phyloP scores from a whole-genome alignment of 2,113 vertebrate species.

The Hylia prasina region DNA sequence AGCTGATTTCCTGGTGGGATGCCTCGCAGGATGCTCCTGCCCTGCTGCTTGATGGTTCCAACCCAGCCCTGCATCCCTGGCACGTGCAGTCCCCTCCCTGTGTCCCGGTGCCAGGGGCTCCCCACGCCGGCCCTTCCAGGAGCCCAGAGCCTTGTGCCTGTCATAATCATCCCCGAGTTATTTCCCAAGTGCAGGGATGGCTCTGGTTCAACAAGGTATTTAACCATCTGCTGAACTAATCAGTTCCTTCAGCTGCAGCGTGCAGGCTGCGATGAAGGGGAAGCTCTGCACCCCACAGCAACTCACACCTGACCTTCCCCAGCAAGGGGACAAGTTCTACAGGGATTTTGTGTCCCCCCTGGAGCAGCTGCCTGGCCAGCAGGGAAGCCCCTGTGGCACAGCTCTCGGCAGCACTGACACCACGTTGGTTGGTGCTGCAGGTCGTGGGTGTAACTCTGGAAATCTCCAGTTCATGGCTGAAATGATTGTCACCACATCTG shows the following conservation, averaged over 20 bases:
- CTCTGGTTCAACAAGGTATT: constrained; percentile 34
- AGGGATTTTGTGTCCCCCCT: neutral
- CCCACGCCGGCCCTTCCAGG: neutral
- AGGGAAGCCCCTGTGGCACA: neutral
- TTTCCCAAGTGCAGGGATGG: neutral
- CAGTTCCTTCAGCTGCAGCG: neutral
- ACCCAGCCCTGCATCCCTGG: neutral
- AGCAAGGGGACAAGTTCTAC: neutral
- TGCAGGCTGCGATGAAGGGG: neutral
- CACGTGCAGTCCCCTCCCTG: fast-evolving
- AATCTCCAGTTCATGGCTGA: neutral
- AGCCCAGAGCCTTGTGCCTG: neutral
- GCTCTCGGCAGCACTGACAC: neutral
- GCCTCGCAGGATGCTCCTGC: neutral
- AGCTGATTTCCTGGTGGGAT: neutral
- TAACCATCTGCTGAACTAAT: constrained; percentile 11
- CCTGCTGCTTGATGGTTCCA: neutral
- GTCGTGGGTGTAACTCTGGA: neutral
- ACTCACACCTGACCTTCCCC: neutral
- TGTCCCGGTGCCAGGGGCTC: neutral
- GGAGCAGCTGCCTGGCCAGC: neutral
- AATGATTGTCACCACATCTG: neutral
- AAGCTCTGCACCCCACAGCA: neutral
- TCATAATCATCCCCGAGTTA: neutral
- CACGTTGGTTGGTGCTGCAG: neutral